These are phyloP conservation scores for Setophaga petechia DNA, from an alignment of 2,113 vertebrate species.

Conservation along the genomic window DNA sequence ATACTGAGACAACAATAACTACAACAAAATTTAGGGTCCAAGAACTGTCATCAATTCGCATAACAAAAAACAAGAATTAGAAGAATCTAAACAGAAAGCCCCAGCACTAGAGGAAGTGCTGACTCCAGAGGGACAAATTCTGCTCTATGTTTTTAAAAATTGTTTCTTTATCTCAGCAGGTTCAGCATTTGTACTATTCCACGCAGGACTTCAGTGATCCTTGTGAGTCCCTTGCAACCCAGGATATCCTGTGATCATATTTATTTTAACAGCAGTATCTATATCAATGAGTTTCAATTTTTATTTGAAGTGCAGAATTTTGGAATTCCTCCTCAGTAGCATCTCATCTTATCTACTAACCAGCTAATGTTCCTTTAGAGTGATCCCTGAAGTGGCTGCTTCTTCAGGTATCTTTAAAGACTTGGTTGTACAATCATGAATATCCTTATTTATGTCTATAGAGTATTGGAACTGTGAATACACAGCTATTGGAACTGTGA, in stretches of 20 bases:
- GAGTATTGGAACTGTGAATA: not conserved
- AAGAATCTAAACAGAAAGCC: not conserved
- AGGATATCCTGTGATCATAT: not conserved
- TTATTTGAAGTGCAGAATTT: not conserved
- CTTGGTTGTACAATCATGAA: not conserved
- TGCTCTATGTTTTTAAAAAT: not conserved
- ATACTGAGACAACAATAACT: not conserved
- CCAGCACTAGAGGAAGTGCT: rapidly evolving
- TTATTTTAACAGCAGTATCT: not conserved
- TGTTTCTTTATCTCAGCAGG: not conserved
- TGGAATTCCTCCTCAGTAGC: not conserved
- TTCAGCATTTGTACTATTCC: not conserved
- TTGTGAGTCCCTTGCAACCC: not conserved
- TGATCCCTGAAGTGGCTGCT: not conserved
- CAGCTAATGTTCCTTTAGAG: not conserved
- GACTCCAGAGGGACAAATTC: not conserved
- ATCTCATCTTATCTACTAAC: not conserved
- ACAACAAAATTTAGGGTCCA: not conserved
- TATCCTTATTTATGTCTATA: not conserved
- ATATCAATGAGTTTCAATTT: not conserved
- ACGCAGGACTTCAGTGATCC: not conserved
- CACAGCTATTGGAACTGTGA: not conserved
- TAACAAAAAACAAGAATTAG: not conserved
- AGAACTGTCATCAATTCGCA: rapidly evolving
- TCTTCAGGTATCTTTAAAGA: not conserved